Evolutionary conservation across 2,797 vertebrate genomes (phyloP), one percentile per base, ranked within the genome.

Genomic region (Sardinella longiceps): DNA sequence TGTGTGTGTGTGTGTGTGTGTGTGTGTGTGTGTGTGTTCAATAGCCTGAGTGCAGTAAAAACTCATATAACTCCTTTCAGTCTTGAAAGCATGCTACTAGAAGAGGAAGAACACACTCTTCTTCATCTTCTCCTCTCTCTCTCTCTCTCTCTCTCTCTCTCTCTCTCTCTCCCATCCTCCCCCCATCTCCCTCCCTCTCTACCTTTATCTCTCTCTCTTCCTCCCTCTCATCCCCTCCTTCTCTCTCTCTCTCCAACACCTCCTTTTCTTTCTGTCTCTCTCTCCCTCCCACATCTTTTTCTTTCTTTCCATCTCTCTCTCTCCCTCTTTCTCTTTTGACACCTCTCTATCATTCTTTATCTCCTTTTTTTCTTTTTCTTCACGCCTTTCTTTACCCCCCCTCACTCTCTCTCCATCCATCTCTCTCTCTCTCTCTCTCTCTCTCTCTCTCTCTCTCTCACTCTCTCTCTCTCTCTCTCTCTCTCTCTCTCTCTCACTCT

Each of bases 41-140:
- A 28, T 63, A 28, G 58, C n/a, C 58, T 25, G 25, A 63, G 58
- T 63, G 58, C 58, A 63, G 58, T 63, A 63, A 63, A 63, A 63
- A 25, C 4, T 6, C n/a, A 10, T 23, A 1, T n/a, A 63, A 63
- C 23, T 63, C 58, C 58, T 3, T 10, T 28, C 25, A 63, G n/a
- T 63, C 56, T 10, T 60, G 9, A 48, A 7, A 11, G 9, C 60
- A 30, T 3, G 28, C 7, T 25, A 63, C 60, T 14, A 3, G 25
- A 30, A 63, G 3, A 11, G 28, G 25, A 12, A 3, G 30, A 30
- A 63, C 11, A 9, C 9, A 28, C 58, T 28, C 6, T 25, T 63
- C 58, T 53, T 28, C 6, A 60, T 60, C 2, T 60, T n/a, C n/a
- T 25, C 58, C 23, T 60, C 58, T 10, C 58, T 4, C n/a, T 60